A percentile compares a stretch with the other conserved stretches of the same genome.
Evolutionary conservation across 2,113 vertebrate genomes (phyloP).

Genomic region (Myodes glareolus): DNA sequence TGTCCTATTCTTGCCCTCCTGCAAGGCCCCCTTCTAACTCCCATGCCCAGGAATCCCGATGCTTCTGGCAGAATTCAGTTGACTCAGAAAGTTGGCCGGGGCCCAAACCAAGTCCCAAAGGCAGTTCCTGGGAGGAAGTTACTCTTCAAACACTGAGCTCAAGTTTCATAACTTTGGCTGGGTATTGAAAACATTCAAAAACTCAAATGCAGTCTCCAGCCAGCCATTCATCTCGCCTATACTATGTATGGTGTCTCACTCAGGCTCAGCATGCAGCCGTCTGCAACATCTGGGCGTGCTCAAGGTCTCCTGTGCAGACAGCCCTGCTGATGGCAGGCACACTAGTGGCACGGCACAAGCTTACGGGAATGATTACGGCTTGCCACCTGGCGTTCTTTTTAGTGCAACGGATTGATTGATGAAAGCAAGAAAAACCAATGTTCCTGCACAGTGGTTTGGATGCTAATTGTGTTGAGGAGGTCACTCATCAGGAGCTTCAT

Average conservation of each 20-base stretch:
- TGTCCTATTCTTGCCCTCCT: not conserved
- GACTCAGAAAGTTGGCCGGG: not conserved
- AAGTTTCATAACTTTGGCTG: not conserved
- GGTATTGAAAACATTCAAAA: slow-evolving; percentile 2
- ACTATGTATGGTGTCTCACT: not conserved
- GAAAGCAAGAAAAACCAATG: not conserved
- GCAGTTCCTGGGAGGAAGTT: slow-evolving; percentile 37
- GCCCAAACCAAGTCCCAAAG: not conserved
- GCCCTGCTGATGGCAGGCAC: accelerated
- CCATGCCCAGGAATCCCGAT: not conserved
- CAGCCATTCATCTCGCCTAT: accelerated
- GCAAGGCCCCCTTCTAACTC: not conserved
- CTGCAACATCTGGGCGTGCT: not conserved
- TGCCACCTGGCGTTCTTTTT: not conserved
- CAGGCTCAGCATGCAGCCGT: accelerated
- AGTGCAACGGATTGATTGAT: not conserved
- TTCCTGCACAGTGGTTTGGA: not conserved
- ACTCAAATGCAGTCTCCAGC: no score
- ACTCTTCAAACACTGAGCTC: not conserved
- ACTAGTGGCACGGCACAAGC: accelerated
- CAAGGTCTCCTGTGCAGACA: not conserved
- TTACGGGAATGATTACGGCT: not conserved
- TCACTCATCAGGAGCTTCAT: not conserved
- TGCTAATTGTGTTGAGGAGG: not conserved
- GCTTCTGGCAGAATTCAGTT: not conserved